These are phyloP conservation scores for Podargus strigoides DNA, from an alignment of 2,797 vertebrate genomes.

Conservation along the genomic window DNA sequence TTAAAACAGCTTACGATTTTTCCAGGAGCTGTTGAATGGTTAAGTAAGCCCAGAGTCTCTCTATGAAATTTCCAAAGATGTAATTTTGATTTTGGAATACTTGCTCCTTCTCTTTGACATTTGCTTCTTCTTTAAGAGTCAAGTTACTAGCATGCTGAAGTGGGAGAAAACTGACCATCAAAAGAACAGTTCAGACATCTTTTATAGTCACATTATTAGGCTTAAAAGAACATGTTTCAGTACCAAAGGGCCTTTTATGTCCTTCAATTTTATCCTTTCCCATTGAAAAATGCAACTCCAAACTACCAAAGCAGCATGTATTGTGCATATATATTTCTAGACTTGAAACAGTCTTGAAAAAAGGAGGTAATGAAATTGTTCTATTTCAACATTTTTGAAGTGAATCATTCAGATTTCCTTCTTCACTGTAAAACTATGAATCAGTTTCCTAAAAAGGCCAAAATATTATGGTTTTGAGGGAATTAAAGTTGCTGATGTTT, in stretches of 20 bases:
- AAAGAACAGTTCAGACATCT: neutral
- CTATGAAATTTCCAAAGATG: constrained; percentile 88
- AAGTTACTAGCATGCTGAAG: constrained; percentile 63
- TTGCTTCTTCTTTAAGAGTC: constrained; percentile 66
- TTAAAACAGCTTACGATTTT: constrained; percentile 70
- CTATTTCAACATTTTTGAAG: neutral
- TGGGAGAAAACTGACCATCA: neutral
- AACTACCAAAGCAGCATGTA: neutral
- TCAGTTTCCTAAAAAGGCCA: neutral
- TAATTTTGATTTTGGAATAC: constrained; percentile 80
- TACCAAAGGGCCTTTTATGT: neutral
- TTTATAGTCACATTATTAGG: neutral
- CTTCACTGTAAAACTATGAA: neutral
- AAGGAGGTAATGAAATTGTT: neutral
- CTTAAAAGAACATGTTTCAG: neutral
- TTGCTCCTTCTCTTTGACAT: constrained; percentile 66
- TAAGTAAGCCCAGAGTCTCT: constrained; percentile 92
- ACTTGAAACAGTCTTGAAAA: neutral
- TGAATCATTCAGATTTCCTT: neutral
- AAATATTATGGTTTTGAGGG: neutral
- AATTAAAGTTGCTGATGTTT: neutral
- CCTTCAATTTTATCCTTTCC: neutral
- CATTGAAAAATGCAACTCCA: neutral
- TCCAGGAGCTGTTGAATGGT: constrained; percentile 88
- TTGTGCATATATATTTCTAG: neutral